Conservation (phyloP, 1,140 invertebrate species). For the Drosophila oshimai region DNA sequence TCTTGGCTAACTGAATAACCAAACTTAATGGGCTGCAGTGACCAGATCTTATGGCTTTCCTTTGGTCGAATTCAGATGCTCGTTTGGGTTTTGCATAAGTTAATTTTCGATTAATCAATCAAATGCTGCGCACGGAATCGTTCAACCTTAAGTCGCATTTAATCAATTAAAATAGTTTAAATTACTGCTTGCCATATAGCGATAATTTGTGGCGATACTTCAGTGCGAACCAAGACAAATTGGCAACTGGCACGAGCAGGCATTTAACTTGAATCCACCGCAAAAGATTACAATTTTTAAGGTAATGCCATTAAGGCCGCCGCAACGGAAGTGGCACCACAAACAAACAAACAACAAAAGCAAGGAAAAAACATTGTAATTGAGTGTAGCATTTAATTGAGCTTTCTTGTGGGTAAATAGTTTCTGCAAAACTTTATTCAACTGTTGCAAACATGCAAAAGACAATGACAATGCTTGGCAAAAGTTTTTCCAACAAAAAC, state of each 20-base stretch:
- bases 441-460: slow-evolving; percentile 73
- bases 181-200: slow-evolving; percentile 22
- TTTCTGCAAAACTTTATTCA: slow-evolving; percentile 57
- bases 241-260: slow-evolving; percentile 53
- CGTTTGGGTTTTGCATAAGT: slow-evolving; percentile 16
- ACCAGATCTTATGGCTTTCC: slow-evolving; percentile 1
- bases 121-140: slow-evolving; percentile 13
- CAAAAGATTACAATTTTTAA: slow-evolving; percentile 63
- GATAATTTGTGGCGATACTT: slow-evolving; percentile 52
- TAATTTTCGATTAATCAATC: slow-evolving; percentile 29
- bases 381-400: slow-evolving; percentile 72
- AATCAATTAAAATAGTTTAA: slow-evolving; percentile 75
- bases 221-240: slow-evolving; percentile 49
- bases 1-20: background rate
- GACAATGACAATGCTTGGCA: slow-evolving; percentile 28
- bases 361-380: slow-evolving; percentile 47
- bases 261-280: slow-evolving; percentile 50
- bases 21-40: slow-evolving; percentile 25
- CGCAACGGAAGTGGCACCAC: slow-evolving; percentile 54
- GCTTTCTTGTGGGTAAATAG: slow-evolving; percentile 47
- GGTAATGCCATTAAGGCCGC: slow-evolving; percentile 57
- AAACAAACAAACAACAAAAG: slow-evolving; percentile 12
- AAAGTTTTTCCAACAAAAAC: slow-evolving; percentile 58
- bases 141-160: slow-evolving; percentile 37
- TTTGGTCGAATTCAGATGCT: background rate